Conservation (phyloP, 2,888 invertebrate species). For the Macrosiphum euphorbiae region DNA sequence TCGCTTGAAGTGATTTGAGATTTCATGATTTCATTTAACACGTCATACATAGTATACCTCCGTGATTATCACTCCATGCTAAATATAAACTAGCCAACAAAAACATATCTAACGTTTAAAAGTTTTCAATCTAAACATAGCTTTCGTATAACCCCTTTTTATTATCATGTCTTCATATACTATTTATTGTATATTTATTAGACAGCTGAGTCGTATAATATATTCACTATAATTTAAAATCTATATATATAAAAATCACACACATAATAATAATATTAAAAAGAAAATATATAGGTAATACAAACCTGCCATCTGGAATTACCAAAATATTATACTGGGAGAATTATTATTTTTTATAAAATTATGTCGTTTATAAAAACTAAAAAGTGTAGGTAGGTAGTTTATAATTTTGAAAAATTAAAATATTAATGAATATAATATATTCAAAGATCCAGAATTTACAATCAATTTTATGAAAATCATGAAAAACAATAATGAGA, state of each 20-base stretch:
- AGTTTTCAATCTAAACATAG: background rate
- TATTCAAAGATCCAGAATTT: background rate
- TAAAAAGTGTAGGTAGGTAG: background rate
- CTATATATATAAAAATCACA: background rate
- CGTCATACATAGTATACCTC: background rate
- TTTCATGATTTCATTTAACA: constrained; percentile 9
- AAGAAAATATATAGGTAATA: background rate
- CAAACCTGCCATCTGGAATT: background rate
- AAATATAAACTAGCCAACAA: background rate
- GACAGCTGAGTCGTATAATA: background rate
- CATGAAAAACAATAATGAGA: background rate
- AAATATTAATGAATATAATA: background rate
- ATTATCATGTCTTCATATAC: background rate
- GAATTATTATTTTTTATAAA: background rate
- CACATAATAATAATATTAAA: background rate
- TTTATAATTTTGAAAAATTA: background rate
- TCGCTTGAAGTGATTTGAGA: background rate
- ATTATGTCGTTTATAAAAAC: background rate
- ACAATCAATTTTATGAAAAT: background rate
- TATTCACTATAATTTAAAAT: background rate
- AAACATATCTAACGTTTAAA: constrained; percentile 11
- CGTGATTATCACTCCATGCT: background rate
- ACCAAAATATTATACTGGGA: background rate
- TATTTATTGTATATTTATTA: background rate
- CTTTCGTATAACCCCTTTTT: background rate